These are phyloP conservation scores for Acholoe squamosa DNA, from an alignment of 2,888 invertebrate species.

Conservation along the genomic window DNA sequence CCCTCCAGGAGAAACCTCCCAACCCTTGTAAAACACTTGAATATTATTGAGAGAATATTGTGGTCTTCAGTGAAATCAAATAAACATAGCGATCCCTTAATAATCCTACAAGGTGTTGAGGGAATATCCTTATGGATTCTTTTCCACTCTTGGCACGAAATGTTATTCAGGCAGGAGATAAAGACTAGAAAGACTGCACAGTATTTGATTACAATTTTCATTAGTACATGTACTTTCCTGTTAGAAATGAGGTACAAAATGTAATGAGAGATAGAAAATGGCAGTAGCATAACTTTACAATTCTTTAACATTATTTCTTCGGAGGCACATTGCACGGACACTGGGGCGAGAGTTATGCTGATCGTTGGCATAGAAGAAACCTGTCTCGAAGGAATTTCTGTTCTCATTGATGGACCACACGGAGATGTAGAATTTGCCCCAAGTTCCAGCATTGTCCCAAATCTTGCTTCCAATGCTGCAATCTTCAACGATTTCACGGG, in stretches of 20 bases:
- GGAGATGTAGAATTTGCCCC: constrained; percentile 52
- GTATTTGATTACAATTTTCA: too few species aligned
- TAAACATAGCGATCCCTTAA: too few species aligned
- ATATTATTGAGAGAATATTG: too few species aligned
- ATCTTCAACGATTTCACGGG: not conserved
- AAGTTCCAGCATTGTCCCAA: constrained; percentile 52
- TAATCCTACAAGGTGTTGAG: too few species aligned
- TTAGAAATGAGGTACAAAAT: not conserved
- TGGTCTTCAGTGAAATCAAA: too few species aligned
- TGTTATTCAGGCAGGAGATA: too few species aligned
- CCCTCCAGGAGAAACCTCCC: too few species aligned
- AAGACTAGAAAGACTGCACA: too few species aligned
- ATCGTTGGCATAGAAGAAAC: constrained; percentile 51
- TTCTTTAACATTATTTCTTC: not conserved
- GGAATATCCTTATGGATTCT: too few species aligned
- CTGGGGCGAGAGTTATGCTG: constrained; percentile 18
- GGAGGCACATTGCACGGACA: constrained; percentile 19
- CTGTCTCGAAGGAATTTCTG: not conserved
- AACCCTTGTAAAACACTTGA: too few species aligned
- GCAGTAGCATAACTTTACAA: not conserved
- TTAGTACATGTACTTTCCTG: too few species aligned
- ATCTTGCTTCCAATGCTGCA: constrained; percentile 47
- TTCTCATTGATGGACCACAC: not conserved
- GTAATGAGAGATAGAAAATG: not conserved
- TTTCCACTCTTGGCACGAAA: too few species aligned